Conservation (phyloP, 1,140 invertebrate genomes). For the Drosophila rhopaloa region DNA sequence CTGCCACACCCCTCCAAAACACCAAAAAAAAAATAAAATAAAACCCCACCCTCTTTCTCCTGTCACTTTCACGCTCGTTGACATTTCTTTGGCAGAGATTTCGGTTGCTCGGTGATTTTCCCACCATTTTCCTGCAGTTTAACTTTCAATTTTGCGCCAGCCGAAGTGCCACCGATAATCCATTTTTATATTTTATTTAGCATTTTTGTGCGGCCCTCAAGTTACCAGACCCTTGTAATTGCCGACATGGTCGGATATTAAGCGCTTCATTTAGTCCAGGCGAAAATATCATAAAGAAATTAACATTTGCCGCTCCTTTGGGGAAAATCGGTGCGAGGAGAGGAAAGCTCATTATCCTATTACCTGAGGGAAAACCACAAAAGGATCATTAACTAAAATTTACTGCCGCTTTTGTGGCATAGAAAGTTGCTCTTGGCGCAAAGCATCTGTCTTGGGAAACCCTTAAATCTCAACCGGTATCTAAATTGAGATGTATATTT, state of each 20-base stretch:
- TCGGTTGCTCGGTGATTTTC: background rate
- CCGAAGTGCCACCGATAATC: conserved; percentile 41
- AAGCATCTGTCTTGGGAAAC: conserved; percentile 31
- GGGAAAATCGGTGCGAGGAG: background rate
- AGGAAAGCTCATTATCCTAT: conserved; percentile 34
- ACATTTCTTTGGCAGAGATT: conserved; percentile 62
- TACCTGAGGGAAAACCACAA: conserved; percentile 42
- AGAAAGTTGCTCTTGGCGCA: conserved; percentile 22
- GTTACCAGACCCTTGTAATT: conserved; percentile 3
- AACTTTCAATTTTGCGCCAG: conserved; percentile 58
- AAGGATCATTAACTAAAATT: conserved; percentile 48
- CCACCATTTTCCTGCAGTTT: conserved; percentile 12
- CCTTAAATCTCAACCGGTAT: conserved; percentile 19
- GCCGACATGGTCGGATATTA: conserved; percentile 27
- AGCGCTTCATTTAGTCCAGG: conserved; percentile 50
- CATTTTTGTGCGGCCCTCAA: conserved; percentile 46
- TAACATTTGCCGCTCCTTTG: conserved; percentile 36
- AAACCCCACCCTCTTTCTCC: background rate
- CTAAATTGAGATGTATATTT: conserved; percentile 17
- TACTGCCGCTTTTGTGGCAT: conserved; percentile 26
- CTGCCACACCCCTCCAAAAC: conserved; percentile 42
- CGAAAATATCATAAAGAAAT: conserved; percentile 49
- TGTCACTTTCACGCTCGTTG: conserved; percentile 73
- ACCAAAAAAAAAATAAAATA: background rate
- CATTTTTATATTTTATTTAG: conserved; percentile 77